These are phyloP conservation scores for Gyps fulvus DNA, from an alignment of 2,113 vertebrate genomes.

Conservation along the genomic window DNA sequence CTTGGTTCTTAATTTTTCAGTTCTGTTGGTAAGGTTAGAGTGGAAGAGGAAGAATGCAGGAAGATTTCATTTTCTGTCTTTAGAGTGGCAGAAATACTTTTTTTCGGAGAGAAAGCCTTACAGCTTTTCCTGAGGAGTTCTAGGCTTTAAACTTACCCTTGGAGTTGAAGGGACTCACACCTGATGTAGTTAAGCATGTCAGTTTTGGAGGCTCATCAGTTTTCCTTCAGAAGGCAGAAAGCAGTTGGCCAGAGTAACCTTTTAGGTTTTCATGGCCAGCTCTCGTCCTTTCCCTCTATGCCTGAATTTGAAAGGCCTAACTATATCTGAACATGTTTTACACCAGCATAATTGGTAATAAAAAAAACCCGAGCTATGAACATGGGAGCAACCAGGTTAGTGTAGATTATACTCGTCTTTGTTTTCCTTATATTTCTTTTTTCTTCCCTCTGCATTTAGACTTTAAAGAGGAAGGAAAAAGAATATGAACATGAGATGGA, in stretches of 20 bases:
- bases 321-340: rapidly evolving
- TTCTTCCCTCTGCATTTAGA: slow-evolving; percentile 66
- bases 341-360: not conserved
- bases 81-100: not conserved
- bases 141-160: not conserved
- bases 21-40: not conserved
- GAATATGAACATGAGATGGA: slow-evolving; percentile 99
- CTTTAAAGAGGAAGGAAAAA: slow-evolving; percentile 95
- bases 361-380: not conserved
- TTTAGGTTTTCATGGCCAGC: not conserved
- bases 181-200: not conserved
- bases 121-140: not conserved
- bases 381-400: not conserved
- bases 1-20: not conserved
- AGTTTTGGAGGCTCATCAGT: not conserved
- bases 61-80: not conserved
- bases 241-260: not conserved
- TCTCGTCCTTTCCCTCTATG: not conserved
- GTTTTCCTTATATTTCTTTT: not conserved
- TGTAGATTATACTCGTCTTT: not conserved
- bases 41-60: not conserved
- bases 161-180: not conserved
- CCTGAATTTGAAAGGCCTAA: not conserved
- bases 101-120: not conserved
- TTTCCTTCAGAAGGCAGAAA: not conserved